Conservation (phyloP, 2,888 invertebrate genomes). For the Thecocarcelia acutangulata region DNA sequence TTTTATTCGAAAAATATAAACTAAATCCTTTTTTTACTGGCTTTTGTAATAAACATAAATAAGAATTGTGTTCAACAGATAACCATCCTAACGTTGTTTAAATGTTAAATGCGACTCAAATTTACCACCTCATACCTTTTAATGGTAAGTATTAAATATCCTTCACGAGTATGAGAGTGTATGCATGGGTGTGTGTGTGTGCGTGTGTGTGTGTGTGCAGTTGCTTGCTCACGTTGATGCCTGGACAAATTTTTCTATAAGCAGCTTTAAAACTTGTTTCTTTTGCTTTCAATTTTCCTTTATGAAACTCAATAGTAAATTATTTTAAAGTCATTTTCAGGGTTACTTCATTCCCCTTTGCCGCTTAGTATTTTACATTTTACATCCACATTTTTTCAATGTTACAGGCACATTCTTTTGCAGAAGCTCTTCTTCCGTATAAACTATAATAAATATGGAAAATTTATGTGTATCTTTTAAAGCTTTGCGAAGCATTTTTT, state of each 20-base stretch:
- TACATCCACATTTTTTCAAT: constrained; percentile 29
- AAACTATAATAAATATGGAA: not conserved
- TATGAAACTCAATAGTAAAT: constrained; percentile 35
- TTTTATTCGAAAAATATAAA: too few species aligned
- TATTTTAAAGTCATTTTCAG: constrained; percentile 56
- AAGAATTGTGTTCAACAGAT: too few species aligned
- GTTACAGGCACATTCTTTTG: constrained; percentile 25
- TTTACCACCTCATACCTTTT: too few species aligned
- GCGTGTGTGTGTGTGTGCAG: not conserved
- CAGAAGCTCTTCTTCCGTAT: not conserved
- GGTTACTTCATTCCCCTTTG: constrained; percentile 27
- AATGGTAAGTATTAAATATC: too few species aligned
- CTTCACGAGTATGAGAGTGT: too few species aligned
- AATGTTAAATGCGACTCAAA: too few species aligned
- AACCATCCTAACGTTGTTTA: too few species aligned
- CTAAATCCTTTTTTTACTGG: too few species aligned
- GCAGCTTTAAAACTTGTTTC: not conserved
- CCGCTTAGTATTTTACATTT: constrained; percentile 15
- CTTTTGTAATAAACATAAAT: too few species aligned
- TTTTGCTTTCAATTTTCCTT: not conserved
- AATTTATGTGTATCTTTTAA: not conserved
- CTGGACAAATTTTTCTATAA: constrained; percentile 13
- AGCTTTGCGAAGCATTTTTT: constrained; percentile 15
- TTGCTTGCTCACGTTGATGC: not conserved
- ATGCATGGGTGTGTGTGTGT: not conserved